Evolutionary conservation across 2,888 invertebrate species (phyloP).

Genomic region (Heliconius erato): DNA sequence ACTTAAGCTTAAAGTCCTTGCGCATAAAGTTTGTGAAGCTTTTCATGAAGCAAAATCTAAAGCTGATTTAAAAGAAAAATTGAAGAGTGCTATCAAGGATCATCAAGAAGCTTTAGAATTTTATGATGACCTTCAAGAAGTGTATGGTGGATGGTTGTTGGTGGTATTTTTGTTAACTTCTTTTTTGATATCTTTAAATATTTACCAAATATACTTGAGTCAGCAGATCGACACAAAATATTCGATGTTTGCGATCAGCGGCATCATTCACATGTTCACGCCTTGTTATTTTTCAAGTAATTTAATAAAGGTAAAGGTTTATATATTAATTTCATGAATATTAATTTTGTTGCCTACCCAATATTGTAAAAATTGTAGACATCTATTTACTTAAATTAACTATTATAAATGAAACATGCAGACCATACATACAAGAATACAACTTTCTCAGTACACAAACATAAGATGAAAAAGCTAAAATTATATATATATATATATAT

Average conservation of each 20-base stretch:
- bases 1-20: slow-evolving; percentile 69
- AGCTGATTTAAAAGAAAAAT: slow-evolving; percentile 57
- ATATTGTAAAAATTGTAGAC: too few species aligned
- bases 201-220: slow-evolving; percentile 67
- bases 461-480: too few species aligned
- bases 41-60: slow-evolving; percentile 59
- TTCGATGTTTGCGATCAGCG: slow-evolving; percentile 64
- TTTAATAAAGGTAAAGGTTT: slow-evolving; percentile 64
- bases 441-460: too few species aligned
- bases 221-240: slow-evolving; percentile 65
- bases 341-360: too few species aligned
- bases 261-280: slow-evolving; percentile 66
- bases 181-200: slow-evolving; percentile 67
- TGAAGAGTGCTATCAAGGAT: slow-evolving; percentile 65
- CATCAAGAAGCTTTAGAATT: slow-evolving; percentile 69
- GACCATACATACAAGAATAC: too few species aligned
- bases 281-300: slow-evolving; percentile 71
- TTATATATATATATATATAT: too few species aligned
- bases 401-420: too few species aligned
- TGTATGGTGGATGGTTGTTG: slow-evolving; percentile 72
- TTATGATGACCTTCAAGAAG: slow-evolving; percentile 62
- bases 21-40: slow-evolving; percentile 62
- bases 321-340: neutral
- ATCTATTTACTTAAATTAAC: too few species aligned
- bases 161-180: slow-evolving; percentile 66